Evolutionary conservation across 2,797 vertebrate species (phyloP).

Genomic region (Tangara arthus): DNA sequence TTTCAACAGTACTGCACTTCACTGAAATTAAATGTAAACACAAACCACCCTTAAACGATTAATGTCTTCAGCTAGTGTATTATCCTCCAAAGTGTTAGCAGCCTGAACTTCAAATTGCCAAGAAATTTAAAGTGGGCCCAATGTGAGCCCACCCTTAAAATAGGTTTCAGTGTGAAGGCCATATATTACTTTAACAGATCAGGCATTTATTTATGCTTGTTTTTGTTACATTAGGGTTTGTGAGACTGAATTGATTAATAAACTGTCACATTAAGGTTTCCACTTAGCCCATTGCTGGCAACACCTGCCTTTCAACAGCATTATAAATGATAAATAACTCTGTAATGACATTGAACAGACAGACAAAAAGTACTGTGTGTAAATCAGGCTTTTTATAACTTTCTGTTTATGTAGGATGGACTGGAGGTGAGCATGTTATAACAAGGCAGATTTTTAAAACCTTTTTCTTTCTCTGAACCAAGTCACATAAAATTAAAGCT

Average conservation of each 20-base stretch:
- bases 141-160: neutral
- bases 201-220: neutral
- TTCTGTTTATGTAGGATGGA: neutral
- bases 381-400: neutral
- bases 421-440: neutral
- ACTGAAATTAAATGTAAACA: neutral
- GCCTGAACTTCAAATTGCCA: neutral
- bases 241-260: conserved; percentile 9
- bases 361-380: neutral
- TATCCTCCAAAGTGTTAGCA: neutral
- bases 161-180: neutral
- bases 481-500: neutral
- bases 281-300: neutral
- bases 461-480: neutral
- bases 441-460: neutral
- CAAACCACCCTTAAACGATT: neutral
- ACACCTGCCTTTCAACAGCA: neutral
- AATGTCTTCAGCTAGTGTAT: neutral
- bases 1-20: neutral
- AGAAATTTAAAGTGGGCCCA: neutral
- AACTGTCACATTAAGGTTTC: conserved; percentile 17
- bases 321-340: neutral
- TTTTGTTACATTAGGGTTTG: neutral
- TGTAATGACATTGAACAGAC: neutral
- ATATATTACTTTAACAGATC: neutral